Conservation (phyloP, 2,888 invertebrate genomes). For the Agrotis puta region DNA sequence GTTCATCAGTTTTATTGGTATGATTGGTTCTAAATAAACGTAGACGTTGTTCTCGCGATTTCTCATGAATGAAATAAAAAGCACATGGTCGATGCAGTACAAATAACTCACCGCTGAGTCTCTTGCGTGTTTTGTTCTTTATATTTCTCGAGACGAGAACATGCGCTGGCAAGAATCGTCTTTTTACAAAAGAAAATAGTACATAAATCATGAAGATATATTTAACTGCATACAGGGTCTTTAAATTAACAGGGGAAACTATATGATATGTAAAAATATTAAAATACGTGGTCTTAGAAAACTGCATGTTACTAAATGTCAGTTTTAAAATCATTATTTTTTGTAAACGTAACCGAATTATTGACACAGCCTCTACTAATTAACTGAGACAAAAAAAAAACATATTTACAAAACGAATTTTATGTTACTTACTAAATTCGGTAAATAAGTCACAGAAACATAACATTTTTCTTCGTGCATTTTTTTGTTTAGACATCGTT, state of each 20-base stretch:
- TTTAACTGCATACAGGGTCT: constrained; percentile 18
- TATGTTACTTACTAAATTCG: no score
- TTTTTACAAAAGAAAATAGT: constrained; percentile 24
- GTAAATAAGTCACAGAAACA: no score
- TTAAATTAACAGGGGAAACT: not conserved
- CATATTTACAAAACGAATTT: no score
- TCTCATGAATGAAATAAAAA: constrained; percentile 55
- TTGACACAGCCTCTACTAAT: no score
- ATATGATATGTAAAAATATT: no score
- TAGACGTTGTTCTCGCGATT: constrained; percentile 21
- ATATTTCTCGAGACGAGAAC: constrained; percentile 36
- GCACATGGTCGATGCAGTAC: constrained; percentile 30
- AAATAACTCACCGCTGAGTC: constrained; percentile 46
- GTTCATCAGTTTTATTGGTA: not conserved
- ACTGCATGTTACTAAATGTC: no score
- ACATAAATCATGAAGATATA: constrained; percentile 42
- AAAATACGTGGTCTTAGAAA: no score
- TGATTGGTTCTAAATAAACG: constrained; percentile 22
- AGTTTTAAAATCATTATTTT: no score
- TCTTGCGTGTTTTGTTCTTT: constrained; percentile 47
- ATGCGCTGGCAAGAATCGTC: constrained; percentile 19
- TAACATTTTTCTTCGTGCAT: no score
- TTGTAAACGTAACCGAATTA: no score
- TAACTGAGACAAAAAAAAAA: no score
- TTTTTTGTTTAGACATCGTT: no score